These are phyloP conservation scores for Hermaeophaga mercurialis DNA, from an alignment of 2,888 invertebrate genomes.

Conservation along the genomic window DNA sequence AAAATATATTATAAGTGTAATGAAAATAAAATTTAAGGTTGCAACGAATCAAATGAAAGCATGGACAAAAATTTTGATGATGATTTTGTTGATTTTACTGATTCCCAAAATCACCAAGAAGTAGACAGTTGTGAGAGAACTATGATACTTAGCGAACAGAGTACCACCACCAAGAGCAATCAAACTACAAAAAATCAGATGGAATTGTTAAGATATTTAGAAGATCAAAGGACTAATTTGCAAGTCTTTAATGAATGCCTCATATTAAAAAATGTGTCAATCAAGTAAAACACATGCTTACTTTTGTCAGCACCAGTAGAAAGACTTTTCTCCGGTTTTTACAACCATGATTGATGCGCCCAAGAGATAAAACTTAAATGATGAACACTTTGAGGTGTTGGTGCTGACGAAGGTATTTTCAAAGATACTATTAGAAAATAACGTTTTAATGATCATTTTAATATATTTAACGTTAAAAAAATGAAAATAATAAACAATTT, in stretches of 20 bases:
- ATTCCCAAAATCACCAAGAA: not conserved
- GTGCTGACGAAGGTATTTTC: no score
- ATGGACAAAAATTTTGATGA: not conserved
- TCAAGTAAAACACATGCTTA: constrained; percentile 28
- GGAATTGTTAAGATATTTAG: not conserved
- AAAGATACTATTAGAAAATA: no score
- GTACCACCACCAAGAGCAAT: no score
- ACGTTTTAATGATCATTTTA: no score
- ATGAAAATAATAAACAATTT: no score
- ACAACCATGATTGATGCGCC: constrained; percentile 1
- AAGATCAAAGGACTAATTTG: not conserved
- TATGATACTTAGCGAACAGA: not conserved
- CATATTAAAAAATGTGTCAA: constrained; percentile 28
- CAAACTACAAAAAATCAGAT: not conserved
- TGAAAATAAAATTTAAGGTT: not conserved
- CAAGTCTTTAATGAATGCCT: constrained; percentile 26
- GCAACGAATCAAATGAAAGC: not conserved
- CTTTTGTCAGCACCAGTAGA: constrained; percentile 32
- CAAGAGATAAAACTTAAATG: not conserved
- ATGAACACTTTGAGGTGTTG: not conserved
- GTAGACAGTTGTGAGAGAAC: no score
- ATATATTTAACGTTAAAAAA: no score
- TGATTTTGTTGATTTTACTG: not conserved
- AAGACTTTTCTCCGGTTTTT: constrained; percentile 24
- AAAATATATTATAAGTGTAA: not conserved